Evolutionary conservation across 2,888 invertebrate genomes (phyloP), one percentile per base, ranked within the genome.

Genomic region (Ichneumoninae sp.): DNA sequence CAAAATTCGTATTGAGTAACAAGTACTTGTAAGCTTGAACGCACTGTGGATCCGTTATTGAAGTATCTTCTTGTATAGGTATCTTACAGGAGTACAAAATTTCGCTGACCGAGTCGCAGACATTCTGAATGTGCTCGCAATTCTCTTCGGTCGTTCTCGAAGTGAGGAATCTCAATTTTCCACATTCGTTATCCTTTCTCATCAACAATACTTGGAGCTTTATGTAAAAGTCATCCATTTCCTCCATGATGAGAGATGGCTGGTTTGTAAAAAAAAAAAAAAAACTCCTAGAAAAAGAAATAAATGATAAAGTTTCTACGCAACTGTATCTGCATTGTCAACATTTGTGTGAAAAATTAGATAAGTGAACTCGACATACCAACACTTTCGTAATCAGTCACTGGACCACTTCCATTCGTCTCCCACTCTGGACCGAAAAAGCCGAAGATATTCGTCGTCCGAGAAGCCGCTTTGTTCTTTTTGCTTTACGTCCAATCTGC

Each of bases 1-100:
- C 81, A 52, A 93, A 93, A 65, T 88, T 88, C 0, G 93, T 92
- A 40, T 93, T 93, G 0, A 93, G 85, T 8, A 91, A 33, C 10
- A 93, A 78, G 71, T 90, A 92, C 66, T 90, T 91, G 36, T 89
- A 92, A 0, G 85, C 81, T 3, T 87, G 69, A 10, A 91, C 78
- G 40, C 88, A 87, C 54, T 66, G 77, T 4, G 78, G 30, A 69
- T 87, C 75, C 4, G 26, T 77, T 3, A 50, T 50, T 6, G 84
- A 74, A 40, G 72, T 54, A 0, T 81, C 57, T 8, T 84, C 83
- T 26, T 86, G 66, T 1, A 75, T 72, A 0, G 85, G 84, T 33
- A 88, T 77, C 1, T 68, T 40, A n/a, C 36, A 84, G 0, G 60
- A 8, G 19, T 81, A 10, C 62, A 88, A 82, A 70, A 89, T 87